phyloP scores from a whole-genome alignment of 2,113 vertebrate species.

The Chunga burmeisteri region DNA sequence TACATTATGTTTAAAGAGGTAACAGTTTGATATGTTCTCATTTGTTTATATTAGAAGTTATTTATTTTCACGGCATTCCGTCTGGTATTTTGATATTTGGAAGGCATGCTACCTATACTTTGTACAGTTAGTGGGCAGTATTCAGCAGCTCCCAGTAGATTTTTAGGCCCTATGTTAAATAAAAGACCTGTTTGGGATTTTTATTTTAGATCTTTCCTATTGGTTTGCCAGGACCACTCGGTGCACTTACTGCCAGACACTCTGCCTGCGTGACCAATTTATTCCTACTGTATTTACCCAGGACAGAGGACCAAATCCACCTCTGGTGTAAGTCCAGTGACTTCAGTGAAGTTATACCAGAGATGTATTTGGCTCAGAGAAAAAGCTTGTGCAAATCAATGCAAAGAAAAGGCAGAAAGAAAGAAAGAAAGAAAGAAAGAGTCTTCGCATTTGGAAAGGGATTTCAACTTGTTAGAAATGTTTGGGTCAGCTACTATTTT shows the following conservation, averaged over 20 bases:
- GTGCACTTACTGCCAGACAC: slow-evolving; percentile 61
- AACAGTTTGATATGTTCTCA: slow-evolving; percentile 85
- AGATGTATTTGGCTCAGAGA: slow-evolving; percentile 57
- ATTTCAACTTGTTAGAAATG: slow-evolving; percentile 39
- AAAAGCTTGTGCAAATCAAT: slow-evolving; percentile 20
- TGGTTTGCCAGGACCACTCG: slow-evolving; percentile 67
- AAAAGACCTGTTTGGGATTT: slow-evolving; percentile 74
- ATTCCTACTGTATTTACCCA: slow-evolving; percentile 63
- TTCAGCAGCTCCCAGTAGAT: slow-evolving; percentile 81
- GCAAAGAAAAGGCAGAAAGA: slow-evolving; percentile 39
- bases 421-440: background rate
- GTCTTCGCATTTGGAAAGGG: slow-evolving; percentile 6
- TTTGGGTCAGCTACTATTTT: slow-evolving; percentile 59
- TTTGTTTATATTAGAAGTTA: slow-evolving; percentile 88
- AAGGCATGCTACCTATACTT: slow-evolving; percentile 84
- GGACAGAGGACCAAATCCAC: slow-evolving; percentile 55
- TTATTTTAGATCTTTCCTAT: slow-evolving; percentile 68
- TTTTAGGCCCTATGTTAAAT: slow-evolving; percentile 78
- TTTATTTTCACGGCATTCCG: slow-evolving; percentile 86
- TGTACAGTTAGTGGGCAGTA: slow-evolving; percentile 85
- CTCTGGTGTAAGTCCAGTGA: slow-evolving; percentile 62
- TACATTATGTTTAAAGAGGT: slow-evolving; percentile 87
- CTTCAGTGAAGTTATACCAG: slow-evolving; percentile 66
- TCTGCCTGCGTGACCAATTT: slow-evolving; percentile 63
- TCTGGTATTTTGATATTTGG: slow-evolving; percentile 84